Percentiles rank a stretch among this genome's conserved stretches.
Conservation (phyloP, 2,797 vertebrate genomes). For the Sebastes trivittatus region DNA sequence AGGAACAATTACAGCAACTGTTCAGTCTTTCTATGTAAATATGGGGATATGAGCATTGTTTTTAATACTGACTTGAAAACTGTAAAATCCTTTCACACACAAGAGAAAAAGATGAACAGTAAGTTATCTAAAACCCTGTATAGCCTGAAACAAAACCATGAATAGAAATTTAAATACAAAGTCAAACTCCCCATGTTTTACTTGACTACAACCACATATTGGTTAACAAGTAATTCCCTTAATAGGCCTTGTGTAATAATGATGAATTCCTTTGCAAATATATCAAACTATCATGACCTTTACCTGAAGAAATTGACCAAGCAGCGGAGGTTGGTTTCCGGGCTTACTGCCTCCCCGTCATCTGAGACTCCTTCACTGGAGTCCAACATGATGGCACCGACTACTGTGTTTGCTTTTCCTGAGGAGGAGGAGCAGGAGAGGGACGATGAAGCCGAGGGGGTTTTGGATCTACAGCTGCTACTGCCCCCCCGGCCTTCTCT, state of each 20-base stretch:
- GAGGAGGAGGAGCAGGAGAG: constrained; percentile 21
- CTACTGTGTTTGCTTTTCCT: constrained; percentile 64
- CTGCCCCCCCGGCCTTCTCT: constrained; percentile 60
- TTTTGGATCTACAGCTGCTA: constrained; percentile 70
- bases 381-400: constrained; percentile 53
- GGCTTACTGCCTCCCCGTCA: constrained; percentile 81
- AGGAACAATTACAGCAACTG: not conserved
- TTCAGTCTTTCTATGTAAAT: not conserved
- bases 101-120: not conserved
- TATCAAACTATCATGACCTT: not conserved
- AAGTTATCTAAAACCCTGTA: not conserved
- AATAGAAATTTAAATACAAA: not conserved
- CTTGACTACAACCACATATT: not conserved
- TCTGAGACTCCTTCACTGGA: constrained; percentile 63
- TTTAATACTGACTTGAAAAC: not conserved
- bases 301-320: constrained; percentile 95
- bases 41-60: not conserved
- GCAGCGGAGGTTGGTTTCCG: constrained; percentile 86
- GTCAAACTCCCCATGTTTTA: not conserved
- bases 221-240: not conserved
- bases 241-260: not conserved
- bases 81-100: not conserved
- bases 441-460: constrained; percentile 48
- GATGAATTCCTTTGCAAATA: not conserved
- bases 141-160: not conserved